Evolutionary conservation across 2,797 vertebrate genomes (phyloP).

Genomic region (Lepidocolaptes lacrymiger): DNA sequence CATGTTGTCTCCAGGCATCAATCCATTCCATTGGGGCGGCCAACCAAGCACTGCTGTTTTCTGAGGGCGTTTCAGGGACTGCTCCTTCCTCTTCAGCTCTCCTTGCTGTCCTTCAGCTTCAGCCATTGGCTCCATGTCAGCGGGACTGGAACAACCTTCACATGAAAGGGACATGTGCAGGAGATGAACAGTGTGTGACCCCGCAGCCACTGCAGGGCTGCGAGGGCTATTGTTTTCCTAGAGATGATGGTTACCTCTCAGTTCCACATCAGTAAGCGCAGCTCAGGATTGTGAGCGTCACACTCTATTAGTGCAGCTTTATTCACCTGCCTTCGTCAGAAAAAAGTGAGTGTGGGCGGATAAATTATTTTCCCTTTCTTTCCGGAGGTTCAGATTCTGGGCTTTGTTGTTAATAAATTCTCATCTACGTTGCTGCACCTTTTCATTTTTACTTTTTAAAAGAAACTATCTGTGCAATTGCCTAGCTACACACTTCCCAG

Average conservation of each 20-base stretch:
- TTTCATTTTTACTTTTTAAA: constrained; percentile 65
- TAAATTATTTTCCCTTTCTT: constrained; percentile 79
- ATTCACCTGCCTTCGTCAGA: constrained; percentile 78
- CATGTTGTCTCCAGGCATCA: constrained; percentile 76
- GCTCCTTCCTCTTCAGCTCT: constrained; percentile 66
- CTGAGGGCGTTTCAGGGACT: constrained; percentile 63
- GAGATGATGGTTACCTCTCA: constrained; percentile 48
- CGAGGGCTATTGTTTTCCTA: constrained; percentile 14
- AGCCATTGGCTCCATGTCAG: constrained; percentile 75
- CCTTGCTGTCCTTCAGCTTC: constrained; percentile 65
- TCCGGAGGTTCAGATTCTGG: constrained; percentile 72
- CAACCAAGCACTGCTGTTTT: constrained; percentile 67
- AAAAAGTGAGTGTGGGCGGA: constrained; percentile 77
- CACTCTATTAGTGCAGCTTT: constrained; percentile 73
- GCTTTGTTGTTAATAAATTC: constrained; percentile 75
- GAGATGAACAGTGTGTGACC: constrained; percentile 5
- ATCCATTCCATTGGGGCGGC: constrained; percentile 77
- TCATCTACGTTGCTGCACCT: constrained; percentile 69
- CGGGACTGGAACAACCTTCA: constrained; percentile 73
- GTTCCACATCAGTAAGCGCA: constrained; percentile 54
- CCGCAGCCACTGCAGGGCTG: not conserved
- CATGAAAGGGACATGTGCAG: constrained; percentile 8
- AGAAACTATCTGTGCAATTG: not conserved
- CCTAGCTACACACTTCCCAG: not conserved
- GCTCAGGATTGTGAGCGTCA: constrained; percentile 70